phyloP scores from a whole-genome alignment of 2,888 invertebrate species.

The Hypomecis punctinalis region DNA sequence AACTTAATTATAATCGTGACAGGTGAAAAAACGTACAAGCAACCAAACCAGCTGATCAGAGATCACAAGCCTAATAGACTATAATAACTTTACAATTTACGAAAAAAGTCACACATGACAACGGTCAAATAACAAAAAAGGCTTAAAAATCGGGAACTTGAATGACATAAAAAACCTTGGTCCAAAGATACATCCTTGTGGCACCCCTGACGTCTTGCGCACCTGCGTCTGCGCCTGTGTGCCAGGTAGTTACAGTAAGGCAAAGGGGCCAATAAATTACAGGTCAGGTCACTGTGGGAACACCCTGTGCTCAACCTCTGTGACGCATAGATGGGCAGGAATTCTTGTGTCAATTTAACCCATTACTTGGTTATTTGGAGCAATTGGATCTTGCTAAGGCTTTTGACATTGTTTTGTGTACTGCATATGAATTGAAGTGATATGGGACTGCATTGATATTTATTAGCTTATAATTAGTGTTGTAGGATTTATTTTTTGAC shows the following conservation, averaged over 20 bases:
- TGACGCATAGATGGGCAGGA: conserved; percentile 56
- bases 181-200: conserved; percentile 38
- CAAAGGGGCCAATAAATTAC: conserved; percentile 77
- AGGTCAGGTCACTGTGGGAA: conserved; percentile 83
- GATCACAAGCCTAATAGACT: conserved; percentile 31
- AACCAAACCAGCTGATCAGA: conserved; percentile 21
- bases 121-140: conserved; percentile 12
- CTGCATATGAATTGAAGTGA: no score
- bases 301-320: conserved; percentile 62
- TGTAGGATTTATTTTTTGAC: no score
- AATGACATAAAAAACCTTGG: conserved; percentile 34
- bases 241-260: conserved; percentile 74
- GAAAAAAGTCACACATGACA: conserved; percentile 11
- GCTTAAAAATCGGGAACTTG: conserved; percentile 13
- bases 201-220: conserved; percentile 74
- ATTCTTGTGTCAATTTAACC: conserved; percentile 43
- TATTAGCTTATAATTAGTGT: no score
- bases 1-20: background rate
- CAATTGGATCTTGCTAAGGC: conserved; percentile 16
- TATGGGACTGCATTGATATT: no score
- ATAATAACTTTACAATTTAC: conserved; percentile 13
- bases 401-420: background rate
- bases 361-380: conserved; percentile 40
- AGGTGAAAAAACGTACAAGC: conserved; percentile 9
- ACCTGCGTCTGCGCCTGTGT: conserved; percentile 60